These are phyloP conservation scores for Melanargia galathea DNA, from an alignment of 2,888 invertebrate genomes.

Conservation along the genomic window DNA sequence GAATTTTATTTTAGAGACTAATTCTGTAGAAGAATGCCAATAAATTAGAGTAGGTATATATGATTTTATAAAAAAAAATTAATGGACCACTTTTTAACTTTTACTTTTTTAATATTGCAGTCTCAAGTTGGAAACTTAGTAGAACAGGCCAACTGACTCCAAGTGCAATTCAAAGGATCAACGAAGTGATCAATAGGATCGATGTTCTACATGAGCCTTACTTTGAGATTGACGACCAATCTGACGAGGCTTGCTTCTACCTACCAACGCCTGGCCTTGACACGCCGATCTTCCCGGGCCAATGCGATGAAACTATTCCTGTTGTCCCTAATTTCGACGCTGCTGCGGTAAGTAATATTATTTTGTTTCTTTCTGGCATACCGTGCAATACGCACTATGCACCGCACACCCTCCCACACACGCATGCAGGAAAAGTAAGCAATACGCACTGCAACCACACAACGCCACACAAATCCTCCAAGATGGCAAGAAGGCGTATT, in stretches of 20 bases:
- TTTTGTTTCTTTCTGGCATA: too few relatives aligned
- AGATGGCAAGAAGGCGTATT: too few relatives aligned
- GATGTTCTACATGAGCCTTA: constrained; percentile 45
- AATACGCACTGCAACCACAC: too few relatives aligned
- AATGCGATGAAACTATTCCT: constrained; percentile 48
- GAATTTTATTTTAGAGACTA: too few relatives aligned
- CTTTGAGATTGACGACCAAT: constrained; percentile 42
- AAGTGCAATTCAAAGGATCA: constrained; percentile 40
- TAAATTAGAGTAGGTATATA: too few relatives aligned
- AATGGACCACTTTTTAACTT: too few relatives aligned
- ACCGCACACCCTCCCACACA: too few relatives aligned
- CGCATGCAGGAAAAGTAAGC: too few relatives aligned
- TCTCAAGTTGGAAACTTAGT: constrained; percentile 49
- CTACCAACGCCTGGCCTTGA: constrained; percentile 41
- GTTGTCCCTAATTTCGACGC: constrained; percentile 49
- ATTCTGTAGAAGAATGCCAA: too few relatives aligned
- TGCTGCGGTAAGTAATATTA: constrained; percentile 20
- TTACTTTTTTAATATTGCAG: constrained; percentile 33
- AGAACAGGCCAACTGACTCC: constrained; percentile 38
- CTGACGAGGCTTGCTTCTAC: constrained; percentile 48
- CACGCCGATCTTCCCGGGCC: constrained; percentile 49
- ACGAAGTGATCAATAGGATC: constrained; percentile 39
- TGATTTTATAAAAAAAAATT: too few relatives aligned
- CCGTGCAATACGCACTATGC: too few relatives aligned
- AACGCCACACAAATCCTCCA: too few relatives aligned